Base-by-base conservation (phyloP, 1,140 invertebrate genomes). In the Diorhabda elongata region DNA sequence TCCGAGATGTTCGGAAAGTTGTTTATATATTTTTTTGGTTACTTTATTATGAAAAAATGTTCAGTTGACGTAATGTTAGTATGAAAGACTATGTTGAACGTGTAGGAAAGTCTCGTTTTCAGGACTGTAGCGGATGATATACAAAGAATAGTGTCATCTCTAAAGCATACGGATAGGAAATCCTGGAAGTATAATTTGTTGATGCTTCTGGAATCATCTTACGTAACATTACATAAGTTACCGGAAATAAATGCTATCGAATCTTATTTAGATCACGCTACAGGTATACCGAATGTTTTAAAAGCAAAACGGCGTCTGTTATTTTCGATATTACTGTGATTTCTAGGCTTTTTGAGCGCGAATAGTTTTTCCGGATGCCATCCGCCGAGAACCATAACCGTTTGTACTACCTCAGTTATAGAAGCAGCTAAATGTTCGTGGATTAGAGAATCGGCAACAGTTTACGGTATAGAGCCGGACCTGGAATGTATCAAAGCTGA, bases 351-450 rank as follows among this genome's bases (percentile, higher is more conserved):
- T 64, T 67, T 79, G 3, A 87, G 86, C 64, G 88, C 88, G 0
- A 88, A 89, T 72, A 86, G 84, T 70, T 86, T 86, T 68, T 82
- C 83, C 1, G 84, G 85, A 1, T 92, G 90, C 74, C 85, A 86
- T 75, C 89, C 89, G 0, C 86, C 88, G 0, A 83, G 89, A 73
- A 80, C 79, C n/a, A 76, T 86, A 47, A 44, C 75, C 67, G 81
- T 90, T 58, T 92, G 90, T 72, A 89, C 89, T 0, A 85, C 85
- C 0, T 88, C 88, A 0, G 84, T 87, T 52, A 76, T 89, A 1
- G 89, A 90, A 69, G 84, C 86, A 45, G 84, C 85, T 44, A 94
- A 94, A 74, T 95, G 93, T 75, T 83, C 87, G 6, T 91, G 89
- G 88, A 75, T 94, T 72, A 84, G 86, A 71, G 87, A 91, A 74